Percentiles rank a stretch among this genome's conserved stretches.
phyloP scores from a whole-genome alignment of 2,113 vertebrate genomes.

The Planiliza haematocheilus region DNA sequence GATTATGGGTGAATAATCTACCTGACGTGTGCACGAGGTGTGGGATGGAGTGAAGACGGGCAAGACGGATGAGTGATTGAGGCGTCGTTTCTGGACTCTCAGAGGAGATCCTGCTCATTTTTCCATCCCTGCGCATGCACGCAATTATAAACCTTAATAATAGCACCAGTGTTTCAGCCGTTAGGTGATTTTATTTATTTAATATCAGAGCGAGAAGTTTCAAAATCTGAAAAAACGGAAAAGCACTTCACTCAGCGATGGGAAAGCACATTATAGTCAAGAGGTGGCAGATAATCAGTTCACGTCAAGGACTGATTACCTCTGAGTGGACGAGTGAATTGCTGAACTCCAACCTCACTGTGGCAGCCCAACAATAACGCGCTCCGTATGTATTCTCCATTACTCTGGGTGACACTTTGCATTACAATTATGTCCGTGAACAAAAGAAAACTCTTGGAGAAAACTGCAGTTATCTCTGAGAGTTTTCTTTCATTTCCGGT shows the following conservation, averaged over 20 bases:
- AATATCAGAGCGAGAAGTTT: not conserved
- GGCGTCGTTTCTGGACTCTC: conserved; percentile 5
- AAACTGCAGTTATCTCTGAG: too few relatives aligned
- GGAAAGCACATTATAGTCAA: conserved; percentile 2
- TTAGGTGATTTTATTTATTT: not conserved
- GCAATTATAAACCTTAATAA: not conserved
- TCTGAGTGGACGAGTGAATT: conserved; percentile 4
- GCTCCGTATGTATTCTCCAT: not conserved
- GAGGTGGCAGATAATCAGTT: not conserved
- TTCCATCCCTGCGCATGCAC: too few relatives aligned
- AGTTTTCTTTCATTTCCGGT: too few relatives aligned
- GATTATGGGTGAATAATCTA: conserved; percentile 63
- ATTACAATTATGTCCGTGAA: too few relatives aligned
- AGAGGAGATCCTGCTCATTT: conserved; percentile 29
- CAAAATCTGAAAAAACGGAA: not conserved
- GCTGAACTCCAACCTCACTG: not conserved
- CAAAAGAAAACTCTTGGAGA: too few relatives aligned
- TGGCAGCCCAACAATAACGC: not conserved
- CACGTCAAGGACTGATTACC: not conserved
- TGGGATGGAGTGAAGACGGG: conserved; percentile 12
- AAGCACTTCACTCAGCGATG: conserved; percentile 16
- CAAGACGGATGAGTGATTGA: conserved; percentile 6
- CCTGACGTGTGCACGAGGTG: conserved; percentile 48
- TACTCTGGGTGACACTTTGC: too few relatives aligned
- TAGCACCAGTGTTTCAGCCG: not conserved